Evolutionary conservation across 2,888 invertebrate genomes (phyloP), one percentile per base, ranked within the genome.

Genomic region (Nemurella pictetii): DNA sequence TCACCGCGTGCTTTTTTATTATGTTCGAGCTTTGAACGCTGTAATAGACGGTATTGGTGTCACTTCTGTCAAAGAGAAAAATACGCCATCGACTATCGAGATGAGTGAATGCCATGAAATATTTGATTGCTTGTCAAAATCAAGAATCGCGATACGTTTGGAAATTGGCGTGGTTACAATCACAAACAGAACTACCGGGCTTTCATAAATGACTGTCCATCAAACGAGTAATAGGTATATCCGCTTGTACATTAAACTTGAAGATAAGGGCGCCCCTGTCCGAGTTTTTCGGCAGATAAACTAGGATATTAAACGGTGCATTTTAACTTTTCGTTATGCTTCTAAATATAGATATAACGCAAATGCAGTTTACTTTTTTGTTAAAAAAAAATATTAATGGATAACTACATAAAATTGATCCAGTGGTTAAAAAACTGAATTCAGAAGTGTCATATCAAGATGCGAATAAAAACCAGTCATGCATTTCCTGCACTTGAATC

Each of bases 41-140:
- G 35, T 35, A 7, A 7, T 35, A n/a, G n/a, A n/a, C n/a, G 35
- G 12, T 35, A 35, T 35, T 35, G 4, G 35, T 35, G 5, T 35
- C 35, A 35, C 35, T 35, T 35, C 20, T 55, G 55, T 7, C 1
- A 20, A 12, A 20, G 55, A 55, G 55, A 12, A 55, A 55, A 55
- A n/a, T n/a, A n/a, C n/a, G n/a, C n/a, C n/a, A n/a, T 55, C 20
- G 9, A 2, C 55, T 55, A 55, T 55, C 55, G 20, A 20, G 9
- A 55, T 55, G 55, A 55, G 55, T 55, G 55, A 55, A 55, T 20
- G 55, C 78, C n/a, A n/a, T 36, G 55, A 82, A 82, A 82, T 82
- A 72, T 82, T 82, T 27, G 55, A 55, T 72, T 55, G 55, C 55
- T 55, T 82, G 82, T 72, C 82, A 72, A 82, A 82, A 36, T 82